These are phyloP conservation scores for Brachionus asplanchnoidis DNA, from an alignment of 1,140 invertebrate genomes.

Conservation along the genomic window DNA sequence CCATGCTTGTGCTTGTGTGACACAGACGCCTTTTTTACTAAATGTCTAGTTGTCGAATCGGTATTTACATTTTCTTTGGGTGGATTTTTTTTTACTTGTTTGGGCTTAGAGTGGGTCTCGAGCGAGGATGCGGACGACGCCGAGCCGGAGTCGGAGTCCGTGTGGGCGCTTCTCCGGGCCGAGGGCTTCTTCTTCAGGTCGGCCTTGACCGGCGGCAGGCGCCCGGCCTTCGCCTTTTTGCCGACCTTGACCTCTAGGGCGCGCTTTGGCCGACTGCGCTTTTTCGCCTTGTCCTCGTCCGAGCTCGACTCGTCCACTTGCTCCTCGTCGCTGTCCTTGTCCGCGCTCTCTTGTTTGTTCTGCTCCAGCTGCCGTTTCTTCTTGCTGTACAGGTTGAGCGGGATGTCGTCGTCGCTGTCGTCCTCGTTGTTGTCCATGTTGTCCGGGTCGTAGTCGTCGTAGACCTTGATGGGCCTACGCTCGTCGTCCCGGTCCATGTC, in stretches of 20 bases:
- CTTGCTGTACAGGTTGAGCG: background rate
- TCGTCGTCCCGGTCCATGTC: background rate
- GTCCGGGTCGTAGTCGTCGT: slow-evolving; percentile 26
- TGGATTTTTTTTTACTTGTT: background rate
- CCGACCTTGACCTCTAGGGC: background rate
- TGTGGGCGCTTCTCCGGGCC: background rate
- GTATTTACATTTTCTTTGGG: slow-evolving; percentile 28
- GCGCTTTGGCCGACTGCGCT: background rate
- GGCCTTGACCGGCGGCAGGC: background rate
- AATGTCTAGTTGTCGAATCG: background rate
- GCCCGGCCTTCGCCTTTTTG: background rate
- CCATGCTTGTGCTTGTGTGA: background rate
- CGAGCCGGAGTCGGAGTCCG: background rate
- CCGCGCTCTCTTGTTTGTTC: background rate
- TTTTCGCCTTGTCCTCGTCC: background rate
- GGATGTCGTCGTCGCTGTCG: slow-evolving; percentile 2
- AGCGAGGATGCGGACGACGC: background rate
- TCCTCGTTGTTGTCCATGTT: slow-evolving; percentile 10
- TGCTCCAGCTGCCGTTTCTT: background rate
- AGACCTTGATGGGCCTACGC: slow-evolving; percentile 22
- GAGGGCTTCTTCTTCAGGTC: background rate
- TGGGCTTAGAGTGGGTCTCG: background rate
- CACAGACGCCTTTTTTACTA: background rate
- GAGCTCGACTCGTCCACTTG: background rate
- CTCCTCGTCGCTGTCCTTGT: background rate